These are phyloP conservation scores for Opisthograptis luteolata DNA, from an alignment of 2,888 invertebrate species.

Conservation along the genomic window DNA sequence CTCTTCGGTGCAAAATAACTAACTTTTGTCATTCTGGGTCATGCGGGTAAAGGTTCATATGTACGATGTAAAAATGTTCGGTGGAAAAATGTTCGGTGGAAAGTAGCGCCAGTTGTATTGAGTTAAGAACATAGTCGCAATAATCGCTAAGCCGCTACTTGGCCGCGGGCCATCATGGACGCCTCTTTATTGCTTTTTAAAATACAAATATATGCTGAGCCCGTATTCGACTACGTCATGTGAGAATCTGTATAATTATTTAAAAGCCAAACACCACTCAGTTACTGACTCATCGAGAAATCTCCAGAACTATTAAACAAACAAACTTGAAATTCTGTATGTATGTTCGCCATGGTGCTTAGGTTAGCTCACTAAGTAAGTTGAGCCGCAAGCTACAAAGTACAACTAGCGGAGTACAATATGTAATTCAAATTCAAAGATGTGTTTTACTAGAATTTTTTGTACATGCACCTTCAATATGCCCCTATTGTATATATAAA, in stretches of 20 bases:
- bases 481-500: too few relatives aligned
- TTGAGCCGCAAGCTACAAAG: too few relatives aligned
- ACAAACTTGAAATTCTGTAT: too few relatives aligned
- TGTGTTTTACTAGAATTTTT: too few relatives aligned
- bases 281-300: too few relatives aligned
- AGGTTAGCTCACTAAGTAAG: too few relatives aligned
- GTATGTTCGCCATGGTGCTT: too few relatives aligned
- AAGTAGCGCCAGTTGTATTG: conserved; percentile 29
- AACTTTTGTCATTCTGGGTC: conserved; percentile 5
- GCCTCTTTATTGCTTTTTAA: conserved; percentile 37
- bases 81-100: neutral
- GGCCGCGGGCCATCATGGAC: conserved; percentile 36
- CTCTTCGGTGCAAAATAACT: neutral
- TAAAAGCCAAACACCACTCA: neutral
- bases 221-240: conserved; percentile 9
- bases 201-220: conserved; percentile 29
- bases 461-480: too few relatives aligned
- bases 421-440: too few relatives aligned
- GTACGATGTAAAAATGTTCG: conserved; percentile 1
- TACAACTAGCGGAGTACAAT: too few relatives aligned
- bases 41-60: conserved; percentile 5
- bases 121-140: conserved; percentile 33
- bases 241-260: conserved; percentile 7
- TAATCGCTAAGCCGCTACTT: conserved; percentile 32
- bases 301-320: too few relatives aligned